Base-by-base conservation (phyloP, 2,888 invertebrate species). In the Colostygia pectinataria region DNA sequence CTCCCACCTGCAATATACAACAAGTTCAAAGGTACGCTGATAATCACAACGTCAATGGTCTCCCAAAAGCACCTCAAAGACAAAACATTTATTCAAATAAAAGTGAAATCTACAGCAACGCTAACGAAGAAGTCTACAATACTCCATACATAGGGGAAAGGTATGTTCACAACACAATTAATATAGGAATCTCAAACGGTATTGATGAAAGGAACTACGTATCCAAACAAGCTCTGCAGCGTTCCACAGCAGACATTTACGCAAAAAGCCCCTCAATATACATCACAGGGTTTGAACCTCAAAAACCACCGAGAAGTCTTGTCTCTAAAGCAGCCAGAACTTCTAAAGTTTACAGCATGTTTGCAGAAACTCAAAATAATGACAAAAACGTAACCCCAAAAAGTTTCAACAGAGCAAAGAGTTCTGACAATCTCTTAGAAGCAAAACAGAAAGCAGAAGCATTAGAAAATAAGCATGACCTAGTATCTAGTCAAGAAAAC, bases 321-420 rank as follows among this genome's bases (percentile, higher is more conserved):
- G 68, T 90, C 5, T 87, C 90, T 6, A 89, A 89, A 54, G 82
- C 90, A 53, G 88, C 90, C 40, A 77, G 90, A 46, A 90, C 85
- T 2, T 88, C 90, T 2, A 91, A 90, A 69, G 90, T 90, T 0
- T 88, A 80, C 76, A 91, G 86, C 70, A 91, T 84, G 90, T 91
- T 75, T 64, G 73, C 85, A 18, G 89, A 90, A 66, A 75, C 77
- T 8, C 84, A 85, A 63, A 85, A 86, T 61, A 36, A 68, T 1
- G 82, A 83, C 5, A 83, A 80, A 66, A 84, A 75, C 53, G 60
- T 74, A 7, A 63, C 78, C 1, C 83, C 83, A 42, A 88, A 89
- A 71, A 83, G 82, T 43, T 91, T 90, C 46, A 88, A 77, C 50
- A 73, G 90, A 70, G 90, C 90, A 2, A 90, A 90, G 57, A 91